Evolutionary conservation across 1,140 invertebrate species (phyloP).

Genomic region (Chrysoperla carnea): DNA sequence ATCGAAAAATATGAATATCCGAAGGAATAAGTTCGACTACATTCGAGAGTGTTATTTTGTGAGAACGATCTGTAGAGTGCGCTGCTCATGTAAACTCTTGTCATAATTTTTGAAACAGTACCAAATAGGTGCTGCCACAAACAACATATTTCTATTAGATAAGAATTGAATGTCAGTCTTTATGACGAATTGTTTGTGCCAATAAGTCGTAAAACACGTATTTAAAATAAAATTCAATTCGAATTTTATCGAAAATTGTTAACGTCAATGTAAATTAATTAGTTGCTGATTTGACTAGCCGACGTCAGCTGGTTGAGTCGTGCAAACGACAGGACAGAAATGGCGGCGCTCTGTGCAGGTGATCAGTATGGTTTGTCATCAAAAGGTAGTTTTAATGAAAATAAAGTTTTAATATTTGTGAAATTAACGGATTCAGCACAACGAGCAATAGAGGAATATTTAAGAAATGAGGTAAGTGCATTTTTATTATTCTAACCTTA

Average conservation of each 20-base stretch:
- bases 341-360: constrained; percentile 87
- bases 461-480: constrained; percentile 64
- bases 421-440: constrained; percentile 87
- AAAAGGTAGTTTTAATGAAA: constrained; percentile 64
- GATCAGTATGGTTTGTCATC: constrained; percentile 89
- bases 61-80: too few species aligned
- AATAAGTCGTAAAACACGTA: neutral
- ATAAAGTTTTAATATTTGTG: constrained; percentile 81
- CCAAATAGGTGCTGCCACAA: too few species aligned
- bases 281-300: constrained; percentile 10
- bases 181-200: neutral
- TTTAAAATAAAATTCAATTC: neutral
- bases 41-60: too few species aligned
- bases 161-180: neutral
- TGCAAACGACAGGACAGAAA: constrained; percentile 34
- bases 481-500: constrained; percentile 41
- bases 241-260: neutral
- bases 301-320: constrained; percentile 20
- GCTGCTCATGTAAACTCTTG: too few species aligned
- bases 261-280: neutral
- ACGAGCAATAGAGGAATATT: constrained; percentile 77
- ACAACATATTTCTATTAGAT: too few species aligned
- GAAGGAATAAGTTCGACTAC: too few species aligned
- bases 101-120: too few species aligned
- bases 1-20: too few species aligned